Percentiles rank a stretch among this genome's conserved stretches.
Evolutionary conservation across 2,113 vertebrate species (phyloP).

Genomic region (Delphinapterus leucas): DNA sequence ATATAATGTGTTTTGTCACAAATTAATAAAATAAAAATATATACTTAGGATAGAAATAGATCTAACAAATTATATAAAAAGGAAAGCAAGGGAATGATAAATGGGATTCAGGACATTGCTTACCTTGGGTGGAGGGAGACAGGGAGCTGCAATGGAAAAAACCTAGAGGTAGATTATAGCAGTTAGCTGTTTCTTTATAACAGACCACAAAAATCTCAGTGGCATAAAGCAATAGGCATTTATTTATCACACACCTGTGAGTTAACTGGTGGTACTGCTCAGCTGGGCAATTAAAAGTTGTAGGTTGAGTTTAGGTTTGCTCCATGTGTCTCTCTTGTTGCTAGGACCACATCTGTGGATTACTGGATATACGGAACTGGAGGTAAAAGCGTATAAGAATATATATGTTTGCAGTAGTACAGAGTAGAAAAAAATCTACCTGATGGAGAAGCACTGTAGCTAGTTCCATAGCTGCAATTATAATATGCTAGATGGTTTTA

Average conservation of each 20-base stretch:
- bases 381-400: background rate
- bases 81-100: background rate
- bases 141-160: background rate
- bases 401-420: background rate
- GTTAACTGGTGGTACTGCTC: background rate
- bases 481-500: background rate
- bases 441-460: background rate
- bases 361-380: background rate
- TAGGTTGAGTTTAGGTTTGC: background rate
- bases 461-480: background rate
- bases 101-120: background rate
- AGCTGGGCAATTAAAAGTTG: background rate
- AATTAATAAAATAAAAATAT: background rate
- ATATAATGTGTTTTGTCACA: background rate
- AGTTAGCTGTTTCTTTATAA: background rate
- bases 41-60: background rate
- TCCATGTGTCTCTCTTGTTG: background rate
- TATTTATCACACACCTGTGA: background rate
- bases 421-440: background rate
- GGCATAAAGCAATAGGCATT: background rate
- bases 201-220: background rate
- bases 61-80: background rate
- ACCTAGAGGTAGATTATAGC: background rate
- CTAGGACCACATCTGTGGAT: background rate
- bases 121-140: background rate